phyloP scores from a whole-genome alignment of 2,888 invertebrate species.

The Agonopterix alstromeriana region DNA sequence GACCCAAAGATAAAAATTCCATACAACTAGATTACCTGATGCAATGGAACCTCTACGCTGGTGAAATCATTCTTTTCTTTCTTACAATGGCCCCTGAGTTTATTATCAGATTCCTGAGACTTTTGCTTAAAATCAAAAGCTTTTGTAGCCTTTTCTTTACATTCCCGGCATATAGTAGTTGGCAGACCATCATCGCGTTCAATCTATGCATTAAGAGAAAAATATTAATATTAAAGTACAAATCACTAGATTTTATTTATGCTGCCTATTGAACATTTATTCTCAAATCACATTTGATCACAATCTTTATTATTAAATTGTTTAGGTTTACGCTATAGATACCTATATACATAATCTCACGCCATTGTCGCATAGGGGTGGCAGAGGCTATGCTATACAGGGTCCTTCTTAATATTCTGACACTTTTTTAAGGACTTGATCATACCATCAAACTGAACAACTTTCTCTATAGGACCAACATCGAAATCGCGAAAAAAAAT shows the following conservation, averaged over 20 bases:
- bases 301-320: too few species aligned
- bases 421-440: too few species aligned
- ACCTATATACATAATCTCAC: too few species aligned
- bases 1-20: not conserved
- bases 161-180: constrained; percentile 48
- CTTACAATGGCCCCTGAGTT: constrained; percentile 36
- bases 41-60: constrained; percentile 4
- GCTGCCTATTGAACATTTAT: too few species aligned
- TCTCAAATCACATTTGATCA: too few species aligned
- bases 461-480: too few species aligned
- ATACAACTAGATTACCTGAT: constrained; percentile 10
- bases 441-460: too few species aligned
- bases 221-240: not conserved
- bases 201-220: constrained; percentile 32
- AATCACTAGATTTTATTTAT: not conserved
- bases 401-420: too few species aligned
- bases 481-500: too few species aligned
- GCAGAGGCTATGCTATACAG: too few species aligned
- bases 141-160: constrained; percentile 47
- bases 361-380: too few species aligned
- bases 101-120: constrained; percentile 47
- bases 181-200: constrained; percentile 57
- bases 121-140: constrained; percentile 58
- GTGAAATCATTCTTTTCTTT: constrained; percentile 21
- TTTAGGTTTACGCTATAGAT: too few species aligned